A percentile compares a stretch with the other conserved stretches of the same genome.
Conservation (phyloP, 2,888 invertebrate species). For the Linnaemya vulpina region DNA sequence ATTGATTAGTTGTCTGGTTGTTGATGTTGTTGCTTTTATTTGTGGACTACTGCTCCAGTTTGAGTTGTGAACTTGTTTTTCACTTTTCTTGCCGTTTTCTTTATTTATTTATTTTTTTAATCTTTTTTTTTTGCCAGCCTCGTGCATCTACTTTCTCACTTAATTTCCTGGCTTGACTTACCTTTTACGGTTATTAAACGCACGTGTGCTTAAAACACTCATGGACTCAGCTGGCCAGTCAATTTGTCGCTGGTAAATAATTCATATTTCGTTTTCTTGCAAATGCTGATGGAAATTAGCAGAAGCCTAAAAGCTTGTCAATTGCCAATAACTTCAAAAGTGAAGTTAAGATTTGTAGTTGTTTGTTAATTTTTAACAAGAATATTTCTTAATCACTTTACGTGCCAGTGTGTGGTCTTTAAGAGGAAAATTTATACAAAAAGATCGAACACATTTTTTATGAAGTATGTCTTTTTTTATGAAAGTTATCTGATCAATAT, state of each 20-base stretch:
- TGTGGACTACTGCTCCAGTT: slow-evolving; percentile 62
- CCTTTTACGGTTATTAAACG: slow-evolving; percentile 51
- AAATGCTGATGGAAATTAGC: too few species aligned
- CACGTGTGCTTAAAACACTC: slow-evolving; percentile 35
- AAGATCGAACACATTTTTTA: not conserved
- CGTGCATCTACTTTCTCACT: slow-evolving; percentile 8
- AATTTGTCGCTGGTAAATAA: not conserved
- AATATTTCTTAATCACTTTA: too few species aligned
- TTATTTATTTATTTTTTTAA: not conserved
- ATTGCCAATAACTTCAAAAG: too few species aligned
- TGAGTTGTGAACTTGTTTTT: slow-evolving; percentile 56
- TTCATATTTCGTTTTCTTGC: not conserved
- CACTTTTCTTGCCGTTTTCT: slow-evolving; percentile 47
- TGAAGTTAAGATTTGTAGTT: too few species aligned
- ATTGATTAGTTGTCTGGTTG: slow-evolving; percentile 48
- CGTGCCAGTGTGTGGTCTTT: too few species aligned
- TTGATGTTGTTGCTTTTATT: not conserved
- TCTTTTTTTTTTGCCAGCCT: not conserved
- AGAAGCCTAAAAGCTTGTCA: too few species aligned
- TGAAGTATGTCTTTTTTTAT: not conserved
- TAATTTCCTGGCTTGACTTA: slow-evolving; percentile 40
- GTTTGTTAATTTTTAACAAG: too few species aligned
- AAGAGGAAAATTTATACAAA: not conserved
- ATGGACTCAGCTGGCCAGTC: not conserved
- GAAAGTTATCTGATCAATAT: not conserved